Conservation (phyloP, 2,113 vertebrate species). For the Ammodytes marinus region DNA sequence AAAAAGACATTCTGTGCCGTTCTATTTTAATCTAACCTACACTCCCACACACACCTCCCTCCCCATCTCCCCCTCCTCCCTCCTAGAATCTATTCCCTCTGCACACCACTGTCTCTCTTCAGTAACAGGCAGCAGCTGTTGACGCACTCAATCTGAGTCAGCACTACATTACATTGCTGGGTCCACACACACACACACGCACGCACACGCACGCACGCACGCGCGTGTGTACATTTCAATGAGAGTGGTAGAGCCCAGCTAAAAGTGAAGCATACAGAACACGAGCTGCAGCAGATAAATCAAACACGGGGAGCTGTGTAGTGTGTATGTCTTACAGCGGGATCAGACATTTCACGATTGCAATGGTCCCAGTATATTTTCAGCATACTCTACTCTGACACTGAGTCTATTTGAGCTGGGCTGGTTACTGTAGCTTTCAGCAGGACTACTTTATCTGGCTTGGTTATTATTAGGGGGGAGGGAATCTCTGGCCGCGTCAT, state of each 20-base stretch:
- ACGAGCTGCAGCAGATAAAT: slow-evolving; percentile 16
- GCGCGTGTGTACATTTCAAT: neutral
- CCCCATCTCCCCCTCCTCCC: slow-evolving; percentile 1
- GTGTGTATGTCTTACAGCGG: neutral
- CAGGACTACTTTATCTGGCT: neutral
- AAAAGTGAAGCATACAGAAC: neutral
- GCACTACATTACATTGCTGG: slow-evolving; percentile 60
- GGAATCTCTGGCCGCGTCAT: neutral
- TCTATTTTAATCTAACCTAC: slow-evolving; percentile 79
- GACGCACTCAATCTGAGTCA: slow-evolving; percentile 75
- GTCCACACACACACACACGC: slow-evolving; percentile 22
- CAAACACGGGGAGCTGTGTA: neutral
- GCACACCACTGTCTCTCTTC: slow-evolving; percentile 54
- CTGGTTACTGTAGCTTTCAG: neutral
- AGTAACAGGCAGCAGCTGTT: slow-evolving; percentile 75
- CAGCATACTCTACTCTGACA: too few species aligned
- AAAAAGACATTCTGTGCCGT: slow-evolving; percentile 63
- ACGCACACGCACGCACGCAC: neutral
- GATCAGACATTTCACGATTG: neutral
- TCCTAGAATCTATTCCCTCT: slow-evolving; percentile 32
- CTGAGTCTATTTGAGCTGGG: neutral
- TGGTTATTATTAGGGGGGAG: neutral
- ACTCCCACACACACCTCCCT: slow-evolving; percentile 59
- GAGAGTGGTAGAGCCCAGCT: neutral
- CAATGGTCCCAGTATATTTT: neutral